A percentile compares a stretch with the other conserved stretches of the same genome.
Evolutionary conservation across 1,140 invertebrate genomes (phyloP).

Genomic region (Tetraneura akinire): DNA sequence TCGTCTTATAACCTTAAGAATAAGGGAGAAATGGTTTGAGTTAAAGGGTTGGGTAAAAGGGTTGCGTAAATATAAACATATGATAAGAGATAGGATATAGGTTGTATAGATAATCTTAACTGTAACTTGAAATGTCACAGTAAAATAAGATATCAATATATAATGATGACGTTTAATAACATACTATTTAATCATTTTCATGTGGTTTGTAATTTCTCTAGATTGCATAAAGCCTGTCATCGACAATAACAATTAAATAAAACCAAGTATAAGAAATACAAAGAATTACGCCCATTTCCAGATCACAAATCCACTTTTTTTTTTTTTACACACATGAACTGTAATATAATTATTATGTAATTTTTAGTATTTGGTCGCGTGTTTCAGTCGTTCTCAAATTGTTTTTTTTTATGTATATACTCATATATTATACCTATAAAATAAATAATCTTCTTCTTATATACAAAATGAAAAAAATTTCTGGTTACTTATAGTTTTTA

Average conservation of each 20-base stretch:
- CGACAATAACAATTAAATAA: neutral
- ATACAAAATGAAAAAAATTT: neutral
- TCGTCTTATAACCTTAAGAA: too few relatives aligned
- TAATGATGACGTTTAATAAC: too few relatives aligned
- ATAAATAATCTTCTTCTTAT: neutral
- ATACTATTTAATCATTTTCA: too few relatives aligned
- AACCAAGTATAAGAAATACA: neutral
- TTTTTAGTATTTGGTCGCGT: neutral
- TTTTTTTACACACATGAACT: neutral
- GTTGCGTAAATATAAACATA: too few relatives aligned
- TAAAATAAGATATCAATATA: neutral
- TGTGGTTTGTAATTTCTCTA: neutral
- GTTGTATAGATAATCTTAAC: too few relatives aligned
- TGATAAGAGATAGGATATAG: too few relatives aligned
- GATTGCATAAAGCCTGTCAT: neutral
- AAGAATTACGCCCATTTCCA: neutral
- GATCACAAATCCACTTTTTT: conserved; percentile 16
- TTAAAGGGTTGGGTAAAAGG: too few relatives aligned
- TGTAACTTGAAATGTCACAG: too few relatives aligned
- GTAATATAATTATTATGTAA: neutral
- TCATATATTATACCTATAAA: too few relatives aligned
- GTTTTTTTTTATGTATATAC: neutral
- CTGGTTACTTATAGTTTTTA: neutral
- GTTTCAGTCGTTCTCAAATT: neutral
- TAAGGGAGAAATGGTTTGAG: too few relatives aligned